Evolutionary conservation across 2,797 vertebrate genomes (phyloP), one percentile per base, ranked within the genome.

Genomic region (Sciaenops ocellatus): DNA sequence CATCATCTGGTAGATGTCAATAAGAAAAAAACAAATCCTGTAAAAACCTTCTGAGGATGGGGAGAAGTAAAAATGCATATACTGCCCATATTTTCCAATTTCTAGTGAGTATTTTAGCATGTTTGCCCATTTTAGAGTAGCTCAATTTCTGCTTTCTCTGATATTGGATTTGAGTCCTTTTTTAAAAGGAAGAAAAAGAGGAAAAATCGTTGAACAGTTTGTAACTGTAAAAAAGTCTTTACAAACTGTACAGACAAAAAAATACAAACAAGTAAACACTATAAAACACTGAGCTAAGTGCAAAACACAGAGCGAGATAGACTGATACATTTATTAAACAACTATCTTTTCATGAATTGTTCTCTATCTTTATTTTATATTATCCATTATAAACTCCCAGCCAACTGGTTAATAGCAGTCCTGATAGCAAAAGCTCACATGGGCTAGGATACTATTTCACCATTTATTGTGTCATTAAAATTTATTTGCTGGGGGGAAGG

Each of bases 381-480:
- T 38, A 76, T 69, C 38, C 7, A 52, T 61, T 60, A 56, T 64
- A 69, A 42, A 61, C 34, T 87, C 28, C 16, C 26, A 69, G 46
- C 48, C 65, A 55, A 38, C 61, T 61, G 52, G 67, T 61, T 73
- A 73, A 73, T 89, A 30, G 48, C 48, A 74, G 54, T 54, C 73
- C 52, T 50, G 3, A 63, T 76, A 54, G 62, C 34, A 75, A 75
- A 81, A 82, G 63, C 59, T 73, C 60, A 78, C 79, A 16, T 75
- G 70, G 84, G 76, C 77, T 60, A 55, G 66, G 69, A 83, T 78
- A 86, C 75, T 80, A 85, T 89, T 90, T 90, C 81, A 90, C 82
- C 78, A 84, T 89, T 91, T 88, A 92, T 85, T 87, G 60, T 68
- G 64, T 85, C 80, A 90, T 92, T 92, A 93, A 89, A 86, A 89